Base-by-base conservation (phyloP, 2,113 vertebrate species). In the Sprattus sprattus region DNA sequence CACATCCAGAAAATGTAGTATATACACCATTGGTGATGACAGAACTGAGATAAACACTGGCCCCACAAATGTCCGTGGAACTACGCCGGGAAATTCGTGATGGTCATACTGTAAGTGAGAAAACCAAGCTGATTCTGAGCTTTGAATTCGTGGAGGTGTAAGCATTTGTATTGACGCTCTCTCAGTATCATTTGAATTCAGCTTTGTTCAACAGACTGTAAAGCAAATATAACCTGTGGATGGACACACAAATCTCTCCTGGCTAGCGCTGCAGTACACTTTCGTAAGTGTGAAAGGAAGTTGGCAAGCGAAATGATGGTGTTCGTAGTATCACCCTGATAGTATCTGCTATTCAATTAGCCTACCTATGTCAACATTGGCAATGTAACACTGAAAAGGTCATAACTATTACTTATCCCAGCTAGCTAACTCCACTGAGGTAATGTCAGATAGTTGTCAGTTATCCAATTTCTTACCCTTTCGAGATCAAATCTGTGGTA, bases 51-150 rank as follows among this genome's bases (percentile, higher is more conserved):
- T 88, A 83, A 97, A 90, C 83, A 99, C 84, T 0, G 98, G 97
- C 32, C 98, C 98, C 0, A 99, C 93, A 88, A 99, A 99, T 0
- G 98, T 97, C 88, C 98, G 95, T 39, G 98, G 98, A 16, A 99
- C 98, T 45, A 98, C 98, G 6, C 98, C 98, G 0, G 98, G 97
- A 88, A 99, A 99, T 88, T 97, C 96, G 49, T 95, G 96, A 85
- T 99, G 98, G 89, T 99, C 98, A 44, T 98, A 99, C 98, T 99
- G 93, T 28, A 91, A 39, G 2, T 39, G 93, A 89, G 83, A 45
- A 90, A 44, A 44, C n/a, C 44, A 60, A 60, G 22, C 20, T 6
- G 22, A 60, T 6, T 60, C 54, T 22, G 6, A 6, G 22, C 18
- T 22, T 60, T 6, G 10, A 52, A 11, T 16, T 52, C 50, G 3